These are phyloP conservation scores for Chlamydotis undulata DNA, from an alignment of 2,113 vertebrate species.

Conservation along the genomic window DNA sequence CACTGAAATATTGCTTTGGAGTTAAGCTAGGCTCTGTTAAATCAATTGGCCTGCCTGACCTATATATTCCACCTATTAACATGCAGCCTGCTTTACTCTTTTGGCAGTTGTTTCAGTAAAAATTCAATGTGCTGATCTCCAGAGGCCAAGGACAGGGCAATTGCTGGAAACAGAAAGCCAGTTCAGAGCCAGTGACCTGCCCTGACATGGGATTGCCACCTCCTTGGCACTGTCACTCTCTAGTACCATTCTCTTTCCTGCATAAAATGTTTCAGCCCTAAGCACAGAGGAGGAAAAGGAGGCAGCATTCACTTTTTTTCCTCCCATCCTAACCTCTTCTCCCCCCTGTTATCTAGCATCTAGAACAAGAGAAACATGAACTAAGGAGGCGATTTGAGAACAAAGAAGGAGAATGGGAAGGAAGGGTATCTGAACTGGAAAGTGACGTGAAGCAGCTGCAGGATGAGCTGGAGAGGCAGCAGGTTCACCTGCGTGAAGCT, in stretches of 20 bases:
- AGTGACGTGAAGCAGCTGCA: slow-evolving; percentile 93
- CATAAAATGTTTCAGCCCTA: background rate
- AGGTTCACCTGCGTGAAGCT: slow-evolving; percentile 89
- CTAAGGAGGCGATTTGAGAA: slow-evolving; percentile 89
- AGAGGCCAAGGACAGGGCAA: slow-evolving; percentile 14
- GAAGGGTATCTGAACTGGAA: slow-evolving; percentile 94
- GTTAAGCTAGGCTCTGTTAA: slow-evolving; percentile 20
- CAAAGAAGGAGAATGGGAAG: slow-evolving; percentile 97
- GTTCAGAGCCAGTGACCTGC: background rate
- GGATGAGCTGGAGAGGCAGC: slow-evolving; percentile 91
- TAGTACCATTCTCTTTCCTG: background rate
- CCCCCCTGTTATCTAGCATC: slow-evolving; percentile 74
- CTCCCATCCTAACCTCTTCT: background rate
- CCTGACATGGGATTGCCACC: background rate
- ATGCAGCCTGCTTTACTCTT: slow-evolving; percentile 26
- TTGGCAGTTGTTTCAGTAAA: slow-evolving; percentile 45
- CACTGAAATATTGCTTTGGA: background rate
- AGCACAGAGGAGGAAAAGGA: background rate
- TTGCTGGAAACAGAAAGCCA: background rate
- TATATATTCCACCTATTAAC: slow-evolving; percentile 19
- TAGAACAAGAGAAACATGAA: slow-evolving; percentile 98
- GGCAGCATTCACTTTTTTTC: background rate
- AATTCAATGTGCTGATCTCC: slow-evolving; percentile 30
- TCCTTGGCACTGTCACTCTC: background rate
- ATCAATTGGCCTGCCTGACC: slow-evolving; percentile 40